phyloP scores from a whole-genome alignment of 1,140 invertebrate species.

The Ceratina calcarata region DNA sequence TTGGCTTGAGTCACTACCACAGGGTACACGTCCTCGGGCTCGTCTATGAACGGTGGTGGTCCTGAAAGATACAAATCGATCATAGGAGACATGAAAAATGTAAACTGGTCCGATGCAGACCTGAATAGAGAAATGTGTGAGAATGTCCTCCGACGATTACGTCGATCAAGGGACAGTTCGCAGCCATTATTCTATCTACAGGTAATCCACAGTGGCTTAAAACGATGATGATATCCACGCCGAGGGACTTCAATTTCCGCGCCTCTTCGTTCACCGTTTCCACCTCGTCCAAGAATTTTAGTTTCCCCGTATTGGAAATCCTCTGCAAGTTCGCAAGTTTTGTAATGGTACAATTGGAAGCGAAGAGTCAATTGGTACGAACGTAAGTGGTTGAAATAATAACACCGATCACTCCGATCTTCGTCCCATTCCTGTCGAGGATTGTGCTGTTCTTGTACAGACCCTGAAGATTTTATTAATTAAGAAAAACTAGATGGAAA shows the following conservation, averaged over 20 bases:
- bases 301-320: conserved; percentile 82
- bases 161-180: conserved; percentile 84
- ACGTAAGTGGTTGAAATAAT: conserved; percentile 86
- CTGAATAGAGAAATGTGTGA: conserved; percentile 88
- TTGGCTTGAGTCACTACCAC: conserved; percentile 82
- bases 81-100: not conserved
- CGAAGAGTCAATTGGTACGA: conserved; percentile 68
- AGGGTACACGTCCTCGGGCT: conserved; percentile 84
- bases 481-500: not conserved
- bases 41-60: conserved; percentile 81
- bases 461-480: conserved; percentile 64
- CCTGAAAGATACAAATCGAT: conserved; percentile 49
- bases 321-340: conserved; percentile 74
- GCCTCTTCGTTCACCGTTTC: conserved; percentile 85
- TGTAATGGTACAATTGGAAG: not conserved
- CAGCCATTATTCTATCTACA: conserved; percentile 87
- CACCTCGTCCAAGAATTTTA: conserved; percentile 86
- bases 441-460: conserved; percentile 83
- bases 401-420: conserved; percentile 92
- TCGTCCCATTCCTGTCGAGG: conserved; percentile 82
- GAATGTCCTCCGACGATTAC: conserved; percentile 94
- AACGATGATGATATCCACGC: conserved; percentile 89
- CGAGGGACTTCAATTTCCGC: conserved; percentile 81
- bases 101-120: conserved; percentile 51
- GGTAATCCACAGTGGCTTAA: conserved; percentile 89